Evolutionary conservation across 2,888 invertebrate species (phyloP).

Genomic region (Pseudanteris insignis): DNA sequence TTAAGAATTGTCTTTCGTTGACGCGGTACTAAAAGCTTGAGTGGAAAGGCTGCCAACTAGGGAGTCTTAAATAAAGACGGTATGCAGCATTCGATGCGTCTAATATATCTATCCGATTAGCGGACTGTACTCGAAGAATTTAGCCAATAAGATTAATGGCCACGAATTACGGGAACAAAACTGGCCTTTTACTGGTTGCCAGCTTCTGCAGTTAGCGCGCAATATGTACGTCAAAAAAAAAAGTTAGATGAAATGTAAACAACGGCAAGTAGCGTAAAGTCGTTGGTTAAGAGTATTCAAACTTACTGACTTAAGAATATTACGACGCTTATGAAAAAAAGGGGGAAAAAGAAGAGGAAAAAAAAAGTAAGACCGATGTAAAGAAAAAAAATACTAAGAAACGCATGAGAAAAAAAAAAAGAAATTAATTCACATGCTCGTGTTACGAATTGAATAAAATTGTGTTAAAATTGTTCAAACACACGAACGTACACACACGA

Average conservation of each 20-base stretch:
- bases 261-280: constrained; percentile 23
- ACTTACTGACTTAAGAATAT: constrained; percentile 29
- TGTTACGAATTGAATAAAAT: too few species aligned
- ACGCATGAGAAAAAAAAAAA: too few species aligned
- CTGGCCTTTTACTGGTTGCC: constrained; percentile 38
- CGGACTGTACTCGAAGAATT: constrained; percentile 33
- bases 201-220: constrained; percentile 32
- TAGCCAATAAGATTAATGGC: constrained; percentile 40
- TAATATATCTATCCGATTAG: constrained; percentile 47
- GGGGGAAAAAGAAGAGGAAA: background rate
- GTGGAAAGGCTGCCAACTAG: constrained; percentile 34
- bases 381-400: too few species aligned
- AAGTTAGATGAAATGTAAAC: constrained; percentile 33
- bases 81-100: constrained; percentile 39
- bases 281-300: constrained; percentile 29
- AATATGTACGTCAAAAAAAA: constrained; percentile 36
- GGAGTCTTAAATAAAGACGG: constrained; percentile 44
- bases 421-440: too few species aligned
- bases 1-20: constrained; percentile 24
- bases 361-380: too few species aligned
- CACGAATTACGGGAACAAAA: constrained; percentile 33
- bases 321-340: constrained; percentile 14
- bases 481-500: too few species aligned
- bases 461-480: too few species aligned
- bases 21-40: constrained; percentile 15